Conservation (phyloP, 2,797 vertebrate genomes). For the Nannoperca australis region DNA sequence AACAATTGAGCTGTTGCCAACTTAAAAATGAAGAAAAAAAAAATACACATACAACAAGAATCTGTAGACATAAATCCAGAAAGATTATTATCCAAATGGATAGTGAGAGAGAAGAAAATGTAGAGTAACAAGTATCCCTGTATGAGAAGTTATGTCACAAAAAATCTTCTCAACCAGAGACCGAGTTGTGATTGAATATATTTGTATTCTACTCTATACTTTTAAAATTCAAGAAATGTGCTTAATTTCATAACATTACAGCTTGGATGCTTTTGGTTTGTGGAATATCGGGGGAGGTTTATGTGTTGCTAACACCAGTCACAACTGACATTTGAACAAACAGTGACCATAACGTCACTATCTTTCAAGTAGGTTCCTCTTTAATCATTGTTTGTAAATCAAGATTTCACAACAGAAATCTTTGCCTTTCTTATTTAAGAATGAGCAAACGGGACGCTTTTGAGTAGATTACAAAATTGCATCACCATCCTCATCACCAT, state of each 20-base stretch:
- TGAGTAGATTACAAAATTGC: background rate
- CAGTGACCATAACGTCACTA: slow-evolving; percentile 19
- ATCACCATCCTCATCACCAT: background rate
- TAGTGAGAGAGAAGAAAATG: background rate
- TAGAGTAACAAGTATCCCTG: background rate
- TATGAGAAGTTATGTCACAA: background rate
- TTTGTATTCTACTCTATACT: background rate
- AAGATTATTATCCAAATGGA: background rate
- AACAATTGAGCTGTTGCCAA: slow-evolving; percentile 18
- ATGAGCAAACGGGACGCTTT: slow-evolving; percentile 16
- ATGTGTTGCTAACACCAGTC: slow-evolving; percentile 33
- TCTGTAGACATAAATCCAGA: background rate
- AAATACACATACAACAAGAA: background rate
- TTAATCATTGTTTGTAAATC: slow-evolving; percentile 2
- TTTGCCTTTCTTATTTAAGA: background rate
- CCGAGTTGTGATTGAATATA: background rate
- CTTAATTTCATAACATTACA: background rate
- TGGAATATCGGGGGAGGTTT: background rate
- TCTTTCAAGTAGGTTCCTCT: slow-evolving; percentile 23
- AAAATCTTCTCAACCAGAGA: background rate
- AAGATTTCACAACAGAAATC: slow-evolving; percentile 3
- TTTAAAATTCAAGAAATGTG: background rate
- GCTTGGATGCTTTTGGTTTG: slow-evolving; percentile 1
- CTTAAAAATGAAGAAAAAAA: slow-evolving; percentile 5
- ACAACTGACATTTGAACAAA: slow-evolving; percentile 27